phyloP scores from a whole-genome alignment of 37 sponge, comb jelly and placozoan genomes.

The Halisarca cf. caerulea region DNA sequence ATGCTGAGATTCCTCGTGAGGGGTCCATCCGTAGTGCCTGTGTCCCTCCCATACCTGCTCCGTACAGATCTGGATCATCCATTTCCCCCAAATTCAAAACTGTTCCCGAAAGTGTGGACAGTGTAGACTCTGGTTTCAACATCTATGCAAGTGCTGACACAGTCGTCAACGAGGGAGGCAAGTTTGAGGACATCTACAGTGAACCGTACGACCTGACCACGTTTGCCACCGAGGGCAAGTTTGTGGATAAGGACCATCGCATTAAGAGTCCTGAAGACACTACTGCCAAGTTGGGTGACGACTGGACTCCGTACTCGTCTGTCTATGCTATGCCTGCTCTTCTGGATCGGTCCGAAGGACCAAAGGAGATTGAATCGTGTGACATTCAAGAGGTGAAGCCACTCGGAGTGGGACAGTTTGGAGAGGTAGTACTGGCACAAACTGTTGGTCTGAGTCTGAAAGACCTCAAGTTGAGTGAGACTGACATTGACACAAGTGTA shows the following conservation, averaged over 20 bases:
- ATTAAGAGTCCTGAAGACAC: background rate
- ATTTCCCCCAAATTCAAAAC: background rate
- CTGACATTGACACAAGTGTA: background rate
- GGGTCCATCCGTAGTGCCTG: background rate
- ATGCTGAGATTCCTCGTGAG: no score
- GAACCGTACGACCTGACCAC: constrained; percentile 18
- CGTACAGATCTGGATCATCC: background rate
- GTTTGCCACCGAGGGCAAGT: background rate
- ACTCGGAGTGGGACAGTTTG: constrained; percentile 80
- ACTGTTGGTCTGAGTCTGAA: constrained; percentile 51
- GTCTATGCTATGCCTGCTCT: constrained; percentile 60
- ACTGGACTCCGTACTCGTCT: constrained; percentile 50
- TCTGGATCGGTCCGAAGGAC: constrained; percentile 2
- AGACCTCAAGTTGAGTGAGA: constrained; percentile 54
- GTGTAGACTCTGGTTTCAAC: background rate
- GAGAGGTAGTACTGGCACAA: constrained; percentile 75
- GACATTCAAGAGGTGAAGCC: constrained; percentile 39
- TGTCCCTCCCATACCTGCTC: background rate
- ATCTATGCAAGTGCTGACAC: constrained; percentile 9
- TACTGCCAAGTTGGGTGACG: background rate
- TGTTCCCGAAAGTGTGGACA: background rate
- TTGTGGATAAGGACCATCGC: background rate
- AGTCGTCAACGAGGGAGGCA: background rate
- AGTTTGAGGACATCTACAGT: constrained; percentile 32
- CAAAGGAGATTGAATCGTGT: background rate